Base-by-base conservation (phyloP, 2,113 vertebrate species). In the Galbula dea region DNA sequence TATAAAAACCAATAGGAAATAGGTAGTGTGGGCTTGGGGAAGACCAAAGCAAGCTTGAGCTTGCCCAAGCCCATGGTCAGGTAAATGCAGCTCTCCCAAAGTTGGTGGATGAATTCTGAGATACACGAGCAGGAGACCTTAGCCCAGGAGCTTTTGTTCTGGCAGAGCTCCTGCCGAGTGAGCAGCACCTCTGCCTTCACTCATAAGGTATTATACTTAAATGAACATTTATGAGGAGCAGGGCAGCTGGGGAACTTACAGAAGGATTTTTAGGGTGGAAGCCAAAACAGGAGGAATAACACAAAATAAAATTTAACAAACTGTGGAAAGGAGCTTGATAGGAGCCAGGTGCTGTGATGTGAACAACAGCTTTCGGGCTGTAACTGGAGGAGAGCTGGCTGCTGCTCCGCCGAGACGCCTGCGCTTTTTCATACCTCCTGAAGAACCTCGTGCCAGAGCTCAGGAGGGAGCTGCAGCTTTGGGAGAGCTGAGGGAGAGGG, bases 371-470 rank as follows among this genome's bases (percentile, higher is more conserved):
- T 34, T 12, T 32, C 2, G 3, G 69, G 26, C 37, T 76, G 65
- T 26, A 65, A 49, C 52, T 34, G 63, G 19, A 80, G 68, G 34
- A 83, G 32, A 37, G 62, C 66, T 51, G 76, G 55, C 61, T 78
- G 75, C 71, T 80, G 62, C 86, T 83, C 26, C 2, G 1, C 24
- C 1, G 15, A 39, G 48, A 16, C 0, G 0, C 32, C 39, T 37
- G 43, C 1, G 19, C 29, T 41, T 43, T 63, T 66, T 41, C 66
- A 43, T 21, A 32, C 37, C 73, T 41, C 39, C 68, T 49, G 43
- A 24, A 74, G 14, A 83, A 23, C 20, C 32, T 37, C 0, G 1
- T 66, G 80, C 46, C 63, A 49, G 49, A 83, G 85, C 19, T n/a
- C 63, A 29, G 71, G 54, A 61, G 58, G 37, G 54, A 82, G 51